These are phyloP conservation scores for Hymenochirus boettgeri DNA, from an alignment of 2,113 vertebrate genomes.

Conservation along the genomic window DNA sequence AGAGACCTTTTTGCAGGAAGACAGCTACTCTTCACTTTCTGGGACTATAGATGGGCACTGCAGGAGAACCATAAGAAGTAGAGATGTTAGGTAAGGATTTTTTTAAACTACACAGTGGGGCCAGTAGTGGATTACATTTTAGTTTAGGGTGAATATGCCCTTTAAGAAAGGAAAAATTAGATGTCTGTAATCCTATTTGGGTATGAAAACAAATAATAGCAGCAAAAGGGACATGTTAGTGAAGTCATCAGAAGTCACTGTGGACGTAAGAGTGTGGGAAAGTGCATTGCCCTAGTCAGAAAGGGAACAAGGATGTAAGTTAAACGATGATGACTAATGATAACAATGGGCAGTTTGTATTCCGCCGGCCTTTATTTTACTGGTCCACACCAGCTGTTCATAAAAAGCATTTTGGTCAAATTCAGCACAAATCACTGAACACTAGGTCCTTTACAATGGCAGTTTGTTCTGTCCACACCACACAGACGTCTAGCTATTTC, in stretches of 20 bases:
- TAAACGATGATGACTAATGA: not conserved
- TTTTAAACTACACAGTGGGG: too few species aligned
- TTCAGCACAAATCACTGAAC: not conserved
- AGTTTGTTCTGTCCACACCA: not conserved
- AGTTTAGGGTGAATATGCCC: too few species aligned
- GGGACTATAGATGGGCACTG: too few species aligned
- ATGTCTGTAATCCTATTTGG: not conserved
- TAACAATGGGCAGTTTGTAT: not conserved
- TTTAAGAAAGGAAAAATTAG: too few species aligned
- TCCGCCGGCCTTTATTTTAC: not conserved
- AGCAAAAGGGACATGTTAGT: not conserved
- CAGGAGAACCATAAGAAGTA: too few species aligned
- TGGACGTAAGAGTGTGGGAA: not conserved
- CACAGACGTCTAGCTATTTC: not conserved
- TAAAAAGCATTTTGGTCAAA: not conserved
- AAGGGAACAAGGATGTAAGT: not conserved
- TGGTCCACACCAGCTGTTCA: constrained; percentile 1
- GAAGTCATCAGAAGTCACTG: not conserved
- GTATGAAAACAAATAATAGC: not conserved
- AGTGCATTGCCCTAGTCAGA: not conserved
- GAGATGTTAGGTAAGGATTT: too few species aligned
- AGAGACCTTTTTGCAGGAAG: too few species aligned
- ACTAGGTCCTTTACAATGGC: not conserved
- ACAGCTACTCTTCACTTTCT: too few species aligned
- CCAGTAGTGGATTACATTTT: too few species aligned